Base-by-base conservation (phyloP, 2,888 invertebrate species). In the Cremastobaeus sp. region DNA sequence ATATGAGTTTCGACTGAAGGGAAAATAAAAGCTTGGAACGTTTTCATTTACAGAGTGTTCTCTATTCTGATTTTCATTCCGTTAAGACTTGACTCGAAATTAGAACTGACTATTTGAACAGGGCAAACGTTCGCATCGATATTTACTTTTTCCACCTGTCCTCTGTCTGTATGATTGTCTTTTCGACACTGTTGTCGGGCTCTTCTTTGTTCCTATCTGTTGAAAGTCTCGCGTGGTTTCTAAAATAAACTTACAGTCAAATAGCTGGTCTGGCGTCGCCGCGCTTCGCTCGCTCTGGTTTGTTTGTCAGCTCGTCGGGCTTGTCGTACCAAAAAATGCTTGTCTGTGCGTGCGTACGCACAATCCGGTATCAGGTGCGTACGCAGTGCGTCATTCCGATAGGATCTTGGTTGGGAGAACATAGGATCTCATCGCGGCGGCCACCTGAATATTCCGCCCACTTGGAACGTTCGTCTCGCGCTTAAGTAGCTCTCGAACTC, bases 331-430 rank as follows among this genome's bases (percentile, higher is more conserved):
- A 4, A 41, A 47, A 43, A 52, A 47, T 45, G 39, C 64, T 34
- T 60, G 48, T 60, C 66, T 62, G 70, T 65, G 52, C 74, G 73
- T 69, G 64, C 75, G 72, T 75, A 78, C 77, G 77, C 76, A 68
- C 76, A 76, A 76, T 78, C 78, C 77, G 76, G 83, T 86, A 85
- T 86, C 86, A 86, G 85, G 85, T 86, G 86, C 84, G 79, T 82
- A 82, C 77, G 85, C 86, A 84, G 84, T 86, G 85, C 83, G 82
- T 87, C 86, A 86, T 85, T 76, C 83, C 82, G 87, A 87, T 87
- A 86, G 81, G 81, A 87, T 87, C 86, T 85, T 64, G 47, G 45
- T 65, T 34, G 43, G 59, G 59, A 55, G 73, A 47, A 48, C 69
- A 47, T 52, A 76, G 66, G 54, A 70, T 70, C 71, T 71, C 74